phyloP scores from a whole-genome alignment of 2,113 vertebrate genomes.

The Gymnobelideus leadbeateri region DNA sequence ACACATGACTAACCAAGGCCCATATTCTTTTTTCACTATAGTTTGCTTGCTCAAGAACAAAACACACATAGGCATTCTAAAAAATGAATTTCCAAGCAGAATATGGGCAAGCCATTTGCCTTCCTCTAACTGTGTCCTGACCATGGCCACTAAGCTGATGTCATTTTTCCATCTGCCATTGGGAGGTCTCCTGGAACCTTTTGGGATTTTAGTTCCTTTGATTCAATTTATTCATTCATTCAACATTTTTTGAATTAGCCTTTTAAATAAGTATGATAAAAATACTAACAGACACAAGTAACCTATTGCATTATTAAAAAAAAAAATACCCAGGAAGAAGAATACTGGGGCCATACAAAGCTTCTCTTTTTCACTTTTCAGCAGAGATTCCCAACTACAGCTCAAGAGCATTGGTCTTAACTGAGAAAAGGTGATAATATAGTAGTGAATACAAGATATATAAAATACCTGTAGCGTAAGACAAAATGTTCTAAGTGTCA shows the following conservation, averaged over 20 bases:
- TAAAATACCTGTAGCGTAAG: not conserved
- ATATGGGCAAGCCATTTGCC: not conserved
- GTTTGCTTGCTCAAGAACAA: constrained; percentile 32
- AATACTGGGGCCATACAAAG: too few relatives aligned
- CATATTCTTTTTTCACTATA: not conserved
- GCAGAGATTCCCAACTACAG: too few relatives aligned
- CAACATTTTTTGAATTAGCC: not conserved
- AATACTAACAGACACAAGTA: too few relatives aligned
- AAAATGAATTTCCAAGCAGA: not conserved
- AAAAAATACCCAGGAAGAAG: too few relatives aligned
- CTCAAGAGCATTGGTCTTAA: not conserved
- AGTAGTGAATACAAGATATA: not conserved
- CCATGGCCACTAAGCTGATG: not conserved
- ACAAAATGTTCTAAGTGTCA: not conserved
- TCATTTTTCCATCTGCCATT: not conserved
- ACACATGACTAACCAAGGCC: not conserved
- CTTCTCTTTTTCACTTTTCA: too few relatives aligned
- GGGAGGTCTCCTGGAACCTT: not conserved
- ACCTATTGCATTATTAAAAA: too few relatives aligned
- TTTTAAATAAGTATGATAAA: too few relatives aligned
- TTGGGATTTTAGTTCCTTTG: not conserved
- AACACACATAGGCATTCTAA: not conserved
- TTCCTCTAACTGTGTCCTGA: not conserved
- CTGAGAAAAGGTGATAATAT: not conserved
- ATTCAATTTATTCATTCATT: not conserved